A percentile compares a stretch with the other conserved stretches of the same genome.
phyloP scores from a whole-genome alignment of 2,888 invertebrate genomes.

The Heliothis peltigera region DNA sequence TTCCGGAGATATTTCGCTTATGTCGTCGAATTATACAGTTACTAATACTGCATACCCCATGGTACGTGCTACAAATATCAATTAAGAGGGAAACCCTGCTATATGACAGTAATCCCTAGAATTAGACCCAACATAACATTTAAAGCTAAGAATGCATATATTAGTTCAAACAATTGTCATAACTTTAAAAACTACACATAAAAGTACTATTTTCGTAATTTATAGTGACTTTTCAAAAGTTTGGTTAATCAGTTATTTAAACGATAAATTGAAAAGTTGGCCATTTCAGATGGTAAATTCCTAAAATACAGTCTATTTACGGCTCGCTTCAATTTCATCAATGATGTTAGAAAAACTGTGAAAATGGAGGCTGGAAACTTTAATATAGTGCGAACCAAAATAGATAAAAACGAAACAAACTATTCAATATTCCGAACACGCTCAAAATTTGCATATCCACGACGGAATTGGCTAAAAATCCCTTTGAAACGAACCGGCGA shows the following conservation, averaged over 20 bases:
- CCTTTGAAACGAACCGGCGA: conserved; percentile 2
- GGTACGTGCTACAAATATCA: conserved; percentile 20
- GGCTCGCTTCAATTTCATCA: not conserved
- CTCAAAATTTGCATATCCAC: conserved; percentile 27
- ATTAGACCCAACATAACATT: too few relatives aligned
- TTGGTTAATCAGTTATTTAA: too few relatives aligned
- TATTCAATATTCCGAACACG: conserved; percentile 34
- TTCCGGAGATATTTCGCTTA: too few relatives aligned
- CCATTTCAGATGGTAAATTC: not conserved
- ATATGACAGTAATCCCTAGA: conserved; percentile 14
- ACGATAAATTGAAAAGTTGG: too few relatives aligned
- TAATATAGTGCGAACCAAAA: not conserved
- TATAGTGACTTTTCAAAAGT: too few relatives aligned
- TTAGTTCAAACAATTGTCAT: too few relatives aligned
- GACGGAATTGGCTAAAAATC: conserved; percentile 8
- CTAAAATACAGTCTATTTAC: not conserved
- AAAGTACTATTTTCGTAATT: too few relatives aligned
- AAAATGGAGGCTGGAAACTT: not conserved
- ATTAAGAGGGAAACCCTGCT: conserved; percentile 37
- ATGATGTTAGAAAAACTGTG: not conserved
- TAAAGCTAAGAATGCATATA: not conserved
- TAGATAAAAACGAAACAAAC: conserved; percentile 4
- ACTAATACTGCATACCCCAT: conserved; percentile 2
- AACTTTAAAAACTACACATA: too few relatives aligned
- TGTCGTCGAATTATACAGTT: too few relatives aligned